Percentiles rank a stretch among this genome's conserved stretches.
Conservation (phyloP, 2,888 invertebrate genomes). For the Erannis defoliaria region DNA sequence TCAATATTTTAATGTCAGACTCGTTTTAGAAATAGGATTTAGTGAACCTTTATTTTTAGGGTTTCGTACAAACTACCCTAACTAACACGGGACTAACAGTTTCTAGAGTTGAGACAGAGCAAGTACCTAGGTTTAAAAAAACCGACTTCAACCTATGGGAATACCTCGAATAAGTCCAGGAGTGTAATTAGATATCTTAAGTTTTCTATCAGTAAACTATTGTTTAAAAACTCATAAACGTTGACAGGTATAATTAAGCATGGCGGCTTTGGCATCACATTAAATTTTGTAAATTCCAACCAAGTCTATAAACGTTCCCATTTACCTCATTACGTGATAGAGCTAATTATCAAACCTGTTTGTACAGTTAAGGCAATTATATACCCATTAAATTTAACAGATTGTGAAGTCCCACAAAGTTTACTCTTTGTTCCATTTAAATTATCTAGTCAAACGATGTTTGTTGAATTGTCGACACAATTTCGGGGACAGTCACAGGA, state of each 20-base stretch:
- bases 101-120: too few species aligned
- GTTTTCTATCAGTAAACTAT: too few species aligned
- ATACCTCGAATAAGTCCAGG: too few species aligned
- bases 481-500: constrained; percentile 69
- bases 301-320: constrained; percentile 5
- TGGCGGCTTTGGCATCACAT: not conserved
- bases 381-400: constrained; percentile 35
- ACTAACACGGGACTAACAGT: too few species aligned
- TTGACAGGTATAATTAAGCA: not conserved
- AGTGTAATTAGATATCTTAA: too few species aligned
- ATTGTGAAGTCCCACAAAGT: constrained; percentile 40
- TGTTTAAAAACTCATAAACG: not conserved
- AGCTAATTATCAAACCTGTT: constrained; percentile 15
- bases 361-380: constrained; percentile 31
- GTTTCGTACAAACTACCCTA: too few species aligned
- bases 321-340: constrained; percentile 16
- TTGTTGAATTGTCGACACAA: constrained; percentile 51
- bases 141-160: too few species aligned
- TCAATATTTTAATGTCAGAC: constrained; percentile 28
- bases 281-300: constrained; percentile 6
- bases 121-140: too few species aligned
- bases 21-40: constrained; percentile 12
- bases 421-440: constrained; percentile 40
- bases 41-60: not conserved
- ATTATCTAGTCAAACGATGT: constrained; percentile 54